Evolutionary conservation across 2,113 vertebrate genomes (phyloP).

Genomic region (Brachypteracias leptosomus): DNA sequence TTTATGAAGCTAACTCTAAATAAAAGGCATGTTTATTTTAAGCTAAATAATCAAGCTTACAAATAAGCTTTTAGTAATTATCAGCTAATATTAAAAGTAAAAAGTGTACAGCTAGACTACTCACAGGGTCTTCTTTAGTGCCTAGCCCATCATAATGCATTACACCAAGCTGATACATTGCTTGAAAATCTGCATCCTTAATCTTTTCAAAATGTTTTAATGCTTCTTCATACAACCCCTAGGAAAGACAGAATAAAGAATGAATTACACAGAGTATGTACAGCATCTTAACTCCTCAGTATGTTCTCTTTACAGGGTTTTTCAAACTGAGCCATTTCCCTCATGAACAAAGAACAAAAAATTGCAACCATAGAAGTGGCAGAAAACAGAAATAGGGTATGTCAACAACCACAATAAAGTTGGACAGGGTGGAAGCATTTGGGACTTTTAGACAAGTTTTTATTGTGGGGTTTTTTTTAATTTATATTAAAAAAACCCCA

Average conservation of each 20-base stretch:
- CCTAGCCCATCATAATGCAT: slow-evolving; percentile 86
- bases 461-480: background rate
- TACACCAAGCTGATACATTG: slow-evolving; percentile 82
- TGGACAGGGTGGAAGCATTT: background rate
- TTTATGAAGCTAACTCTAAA: background rate
- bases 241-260: background rate
- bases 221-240: slow-evolving; percentile 79
- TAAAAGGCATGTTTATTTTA: background rate
- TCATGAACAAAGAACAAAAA: background rate
- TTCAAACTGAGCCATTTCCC: background rate
- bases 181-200: slow-evolving; percentile 77
- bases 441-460: background rate
- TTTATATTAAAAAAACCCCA: background rate
- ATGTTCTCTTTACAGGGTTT: background rate
- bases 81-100: background rate
- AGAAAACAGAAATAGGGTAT: background rate
- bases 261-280: background rate
- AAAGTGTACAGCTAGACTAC: background rate
- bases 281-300: background rate
- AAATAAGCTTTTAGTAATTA: background rate
- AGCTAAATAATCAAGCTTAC: background rate
- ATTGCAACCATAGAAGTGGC: background rate
- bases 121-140: slow-evolving; percentile 71
- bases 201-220: slow-evolving; percentile 76
- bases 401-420: background rate